A percentile compares a stretch with the other conserved stretches of the same genome.
phyloP scores from a whole-genome alignment of 2,113 vertebrate genomes.

The Pipa parva region DNA sequence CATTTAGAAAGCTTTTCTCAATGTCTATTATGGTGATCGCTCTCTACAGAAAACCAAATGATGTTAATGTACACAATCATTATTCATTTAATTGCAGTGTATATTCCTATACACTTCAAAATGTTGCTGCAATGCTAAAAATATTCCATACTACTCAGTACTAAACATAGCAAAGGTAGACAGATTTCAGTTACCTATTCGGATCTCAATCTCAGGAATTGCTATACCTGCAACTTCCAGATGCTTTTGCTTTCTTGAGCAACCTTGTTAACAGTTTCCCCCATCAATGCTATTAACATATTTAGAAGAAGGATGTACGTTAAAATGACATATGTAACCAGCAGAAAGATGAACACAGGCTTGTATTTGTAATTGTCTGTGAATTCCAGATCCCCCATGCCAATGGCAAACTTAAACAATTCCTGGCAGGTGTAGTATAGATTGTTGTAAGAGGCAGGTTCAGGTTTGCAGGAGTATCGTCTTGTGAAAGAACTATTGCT shows the following conservation, averaged over 20 bases:
- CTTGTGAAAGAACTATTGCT: neutral
- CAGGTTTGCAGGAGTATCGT: constrained; percentile 21
- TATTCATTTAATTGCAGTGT: no score
- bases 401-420: constrained; percentile 97
- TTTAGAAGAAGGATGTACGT: constrained; percentile 97
- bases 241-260: constrained; percentile 82
- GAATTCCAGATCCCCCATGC: constrained; percentile 97
- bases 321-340: constrained; percentile 87
- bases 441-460: constrained; percentile 61
- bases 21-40: constrained; percentile 91
- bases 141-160: no score
- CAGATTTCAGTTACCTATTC: no score
- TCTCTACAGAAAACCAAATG: constrained; percentile 64
- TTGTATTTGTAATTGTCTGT: constrained; percentile 80
- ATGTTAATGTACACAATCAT: neutral
- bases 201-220: neutral
- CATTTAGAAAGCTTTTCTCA: constrained; percentile 77
- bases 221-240: constrained; percentile 88
- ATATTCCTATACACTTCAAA: no score
- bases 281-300: constrained; percentile 97
- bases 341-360: constrained; percentile 79
- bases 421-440: constrained; percentile 82
- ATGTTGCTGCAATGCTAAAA: no score
- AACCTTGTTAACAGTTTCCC: constrained; percentile 82
- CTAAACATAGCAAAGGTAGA: no score